Percentiles rank a stretch among this genome's conserved stretches.
Conservation (phyloP, 2,888 invertebrate species). For the Drosophila vallismaia region DNA sequence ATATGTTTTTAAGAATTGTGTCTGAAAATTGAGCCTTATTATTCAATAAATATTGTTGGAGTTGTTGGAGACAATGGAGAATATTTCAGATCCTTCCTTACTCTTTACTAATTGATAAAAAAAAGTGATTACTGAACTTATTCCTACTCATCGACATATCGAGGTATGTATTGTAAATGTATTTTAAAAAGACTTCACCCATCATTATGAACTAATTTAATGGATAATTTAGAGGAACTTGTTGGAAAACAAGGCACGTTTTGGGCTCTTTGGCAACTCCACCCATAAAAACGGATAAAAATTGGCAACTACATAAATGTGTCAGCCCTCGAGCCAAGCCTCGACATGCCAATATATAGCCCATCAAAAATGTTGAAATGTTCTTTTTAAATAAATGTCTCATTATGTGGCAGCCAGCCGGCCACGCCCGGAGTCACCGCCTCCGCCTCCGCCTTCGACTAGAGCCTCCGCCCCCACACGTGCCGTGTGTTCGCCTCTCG, state of each 20-base stretch:
- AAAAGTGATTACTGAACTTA: no score
- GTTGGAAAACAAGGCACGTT: conserved; percentile 33
- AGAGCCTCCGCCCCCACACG: conserved; percentile 39
- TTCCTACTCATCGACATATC: no score
- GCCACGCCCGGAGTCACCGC: conserved; percentile 22
- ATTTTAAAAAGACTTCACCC: background rate
- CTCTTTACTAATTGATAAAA: no score
- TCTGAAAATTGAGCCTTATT: no score
- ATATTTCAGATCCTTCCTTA: no score
- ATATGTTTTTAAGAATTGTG: no score
- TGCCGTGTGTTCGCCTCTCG: conserved; percentile 58
- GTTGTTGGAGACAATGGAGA: no score
- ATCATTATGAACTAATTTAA: conserved; percentile 31
- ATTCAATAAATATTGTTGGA: no score
- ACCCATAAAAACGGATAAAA: background rate
- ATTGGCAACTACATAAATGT: background rate
- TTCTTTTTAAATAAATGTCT: conserved; percentile 73
- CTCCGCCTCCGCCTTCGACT: no score
- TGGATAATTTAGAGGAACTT: conserved; percentile 12
- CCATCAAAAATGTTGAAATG: conserved; percentile 36
- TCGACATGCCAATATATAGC: conserved; percentile 25
- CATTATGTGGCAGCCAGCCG: conserved; percentile 63
- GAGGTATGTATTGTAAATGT: no score
- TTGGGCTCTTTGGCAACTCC: conserved; percentile 1
- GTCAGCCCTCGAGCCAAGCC: conserved; percentile 11